Evolutionary conservation across 2,797 vertebrate species (phyloP), one percentile per base, ranked within the genome.

Genomic region (Gastrophryne carolinensis): DNA sequence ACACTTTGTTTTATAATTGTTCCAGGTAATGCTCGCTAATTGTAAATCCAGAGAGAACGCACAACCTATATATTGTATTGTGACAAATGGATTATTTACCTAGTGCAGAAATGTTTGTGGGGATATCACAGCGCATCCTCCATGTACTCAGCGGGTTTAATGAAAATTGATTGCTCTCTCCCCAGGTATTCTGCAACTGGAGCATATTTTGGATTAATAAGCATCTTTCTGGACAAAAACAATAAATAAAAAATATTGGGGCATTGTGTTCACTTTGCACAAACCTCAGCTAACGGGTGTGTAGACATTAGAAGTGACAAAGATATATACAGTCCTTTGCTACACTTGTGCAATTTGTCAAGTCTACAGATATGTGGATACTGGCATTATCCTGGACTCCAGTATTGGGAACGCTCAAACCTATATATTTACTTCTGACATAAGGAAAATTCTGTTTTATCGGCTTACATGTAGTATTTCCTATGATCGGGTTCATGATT

Each of bases 301-400:
- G n/a, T 52, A 41, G 73, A 29, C 58, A 47, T 44, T 56, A 1
- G 71, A 75, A 69, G 81, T 84, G 85, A 87, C 84, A 69, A 79
- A 88, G 82, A 35, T 75, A 79, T 76, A 83, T 87, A 86, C 77
- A 79, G 27, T 75, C 66, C 75, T 63, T 5, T 23, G 69, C 75
- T 76, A 84, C 84, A 81, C 78, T 67, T 61, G 30, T 72, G 39
- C 62, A 81, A 84, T 83, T 83, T 81, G 84, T 85, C 85, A 84
- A 69, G 67, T 3, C 54, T 24, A 34, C 79, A 26, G 41, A 75
- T 75, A 63, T 21, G 9, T 2, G 10, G 83, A 75, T 80, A 78
- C 73, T 72, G 81, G 78, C 61, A 68, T 72, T 81, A 35, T 69
- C 61, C 80, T 79, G 77, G 44, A 9, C n/a, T 9, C n/a, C 17